Evolutionary conservation across 2,888 invertebrate genomes (phyloP).

Genomic region (Thyatira batis): DNA sequence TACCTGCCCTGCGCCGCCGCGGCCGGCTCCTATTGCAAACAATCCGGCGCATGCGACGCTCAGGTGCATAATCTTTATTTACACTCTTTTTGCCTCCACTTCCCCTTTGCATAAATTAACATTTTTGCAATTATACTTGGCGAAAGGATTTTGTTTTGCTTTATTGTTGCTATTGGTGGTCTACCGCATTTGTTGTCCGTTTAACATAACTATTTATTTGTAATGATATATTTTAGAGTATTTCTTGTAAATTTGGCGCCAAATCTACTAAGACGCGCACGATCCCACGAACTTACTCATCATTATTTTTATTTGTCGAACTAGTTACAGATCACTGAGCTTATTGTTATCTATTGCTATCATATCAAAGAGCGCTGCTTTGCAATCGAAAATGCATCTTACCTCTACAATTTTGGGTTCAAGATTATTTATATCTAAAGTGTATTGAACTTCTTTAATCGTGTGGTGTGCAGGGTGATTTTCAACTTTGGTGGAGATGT

Average conservation of each 20-base stretch:
- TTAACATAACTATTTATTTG: background rate
- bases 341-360: constrained; percentile 70
- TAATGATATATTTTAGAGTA: background rate
- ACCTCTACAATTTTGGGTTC: constrained; percentile 40
- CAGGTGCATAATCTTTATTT: constrained; percentile 80
- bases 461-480: constrained; percentile 6
- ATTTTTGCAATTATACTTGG: constrained; percentile 56
- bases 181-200: background rate
- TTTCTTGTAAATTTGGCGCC: constrained; percentile 24
- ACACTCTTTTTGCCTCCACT: constrained; percentile 66
- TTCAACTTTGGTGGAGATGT: constrained; percentile 10
- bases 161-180: constrained; percentile 1
- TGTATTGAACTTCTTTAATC: constrained; percentile 40
- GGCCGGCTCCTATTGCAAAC: constrained; percentile 53
- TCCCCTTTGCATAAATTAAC: constrained; percentile 81
- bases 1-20: constrained; percentile 65
- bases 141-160: constrained; percentile 22
- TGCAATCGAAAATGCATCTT: constrained; percentile 44
- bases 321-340: constrained; percentile 74
- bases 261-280: constrained; percentile 26
- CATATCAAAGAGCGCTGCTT: constrained; percentile 41
- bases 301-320: constrained; percentile 65
- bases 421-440: constrained; percentile 42
- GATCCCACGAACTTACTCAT: constrained; percentile 23
- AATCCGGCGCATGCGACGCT: constrained; percentile 61